Conservation (phyloP, 2,888 invertebrate genomes). For the Apamea monoglypha region DNA sequence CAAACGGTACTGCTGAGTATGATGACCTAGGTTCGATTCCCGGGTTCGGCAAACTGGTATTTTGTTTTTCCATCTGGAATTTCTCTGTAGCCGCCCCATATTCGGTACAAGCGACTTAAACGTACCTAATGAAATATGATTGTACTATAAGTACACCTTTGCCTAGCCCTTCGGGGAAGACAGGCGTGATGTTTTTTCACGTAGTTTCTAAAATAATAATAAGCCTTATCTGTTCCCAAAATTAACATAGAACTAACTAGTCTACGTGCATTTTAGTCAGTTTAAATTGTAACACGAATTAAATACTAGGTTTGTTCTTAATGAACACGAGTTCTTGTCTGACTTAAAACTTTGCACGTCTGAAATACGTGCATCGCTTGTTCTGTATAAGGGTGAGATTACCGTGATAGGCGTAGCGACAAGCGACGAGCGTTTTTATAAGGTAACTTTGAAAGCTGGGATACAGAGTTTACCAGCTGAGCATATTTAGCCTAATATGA, state of each 20-base stretch:
- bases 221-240: constrained; percentile 13
- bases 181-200: background rate
- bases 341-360: constrained; percentile 73
- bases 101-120: no score
- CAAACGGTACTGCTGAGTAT: background rate
- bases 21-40: background rate
- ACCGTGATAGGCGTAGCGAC: constrained; percentile 22
- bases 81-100: background rate
- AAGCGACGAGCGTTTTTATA: constrained; percentile 30
- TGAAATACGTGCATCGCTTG: constrained; percentile 71
- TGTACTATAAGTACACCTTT: background rate
- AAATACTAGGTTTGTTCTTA: constrained; percentile 68
- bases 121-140: no score
- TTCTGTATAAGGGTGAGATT: constrained; percentile 51
- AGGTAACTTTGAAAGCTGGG: background rate
- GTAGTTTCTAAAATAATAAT: background rate
- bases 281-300: constrained; percentile 62
- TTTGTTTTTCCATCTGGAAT: background rate
- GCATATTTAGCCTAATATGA: background rate
- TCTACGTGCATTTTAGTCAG: constrained; percentile 44
- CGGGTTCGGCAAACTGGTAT: background rate
- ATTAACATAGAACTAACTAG: constrained; percentile 22
- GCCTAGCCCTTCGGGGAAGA: background rate
- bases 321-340: constrained; percentile 73
- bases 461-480: background rate